phyloP scores from a whole-genome alignment of 1,140 invertebrate species.

The Cotesia chilonis region DNA sequence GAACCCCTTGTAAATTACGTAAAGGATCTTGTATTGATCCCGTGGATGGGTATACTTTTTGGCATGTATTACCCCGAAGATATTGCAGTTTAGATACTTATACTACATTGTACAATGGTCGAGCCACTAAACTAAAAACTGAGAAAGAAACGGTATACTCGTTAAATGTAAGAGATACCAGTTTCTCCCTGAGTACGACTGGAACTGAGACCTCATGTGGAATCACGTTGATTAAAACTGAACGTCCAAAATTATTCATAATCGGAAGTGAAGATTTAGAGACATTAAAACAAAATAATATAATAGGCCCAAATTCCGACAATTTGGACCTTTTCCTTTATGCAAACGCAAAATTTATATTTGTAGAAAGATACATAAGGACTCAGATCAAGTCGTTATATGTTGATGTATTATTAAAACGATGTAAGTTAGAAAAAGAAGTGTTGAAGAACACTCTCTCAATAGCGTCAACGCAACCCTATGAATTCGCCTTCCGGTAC shows the following conservation, averaged over 20 bases:
- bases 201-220: conserved; percentile 29
- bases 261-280: conserved; percentile 22
- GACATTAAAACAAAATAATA: conserved; percentile 32
- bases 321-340: conserved; percentile 41
- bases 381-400: conserved; percentile 26
- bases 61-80: conserved; percentile 26
- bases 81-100: conserved; percentile 29
- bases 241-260: conserved; percentile 44
- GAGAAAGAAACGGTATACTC: conserved; percentile 32
- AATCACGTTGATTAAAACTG: conserved; percentile 28
- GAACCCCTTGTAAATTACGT: conserved; percentile 26
- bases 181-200: conserved; percentile 28
- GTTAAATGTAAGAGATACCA: conserved; percentile 25
- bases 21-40: conserved; percentile 34
- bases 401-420: conserved; percentile 1
- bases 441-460: conserved; percentile 24
- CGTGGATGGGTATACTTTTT: conserved; percentile 37
- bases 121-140: conserved; percentile 29
- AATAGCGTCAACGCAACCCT: conserved; percentile 32
- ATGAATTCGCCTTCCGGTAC: conserved; percentile 37
- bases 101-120: conserved; percentile 35
- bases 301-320: conserved; percentile 7
- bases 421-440: conserved; percentile 30
- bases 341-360: conserved; percentile 37
- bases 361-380: conserved; percentile 29